Evolutionary conservation across 2,888 invertebrate genomes (phyloP), one percentile per base, ranked within the genome.

Genomic region (Seira sanloemensis): DNA sequence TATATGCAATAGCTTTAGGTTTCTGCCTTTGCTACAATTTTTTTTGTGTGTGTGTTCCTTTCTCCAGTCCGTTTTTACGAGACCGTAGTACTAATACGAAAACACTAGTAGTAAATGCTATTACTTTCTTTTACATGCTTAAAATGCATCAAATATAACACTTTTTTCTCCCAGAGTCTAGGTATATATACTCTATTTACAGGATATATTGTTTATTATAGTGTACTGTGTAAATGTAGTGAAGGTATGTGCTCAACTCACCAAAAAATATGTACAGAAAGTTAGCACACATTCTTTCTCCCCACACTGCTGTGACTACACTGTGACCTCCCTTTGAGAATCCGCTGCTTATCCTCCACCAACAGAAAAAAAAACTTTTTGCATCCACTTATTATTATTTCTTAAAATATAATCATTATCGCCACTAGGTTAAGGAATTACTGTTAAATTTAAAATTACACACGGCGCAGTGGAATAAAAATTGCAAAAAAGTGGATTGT

Each of bases 321-420:
- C 84, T 84, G 84, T 84, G 84, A 84, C 84, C 84, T 84, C 84
- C 84, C 84, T 84, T 84, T 84, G 77, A 77, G 84, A 78, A 84
- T 84, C 78, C 69, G 84, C 78, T 84, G 84, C 84, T 84, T 84
- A 84, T 84, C 84, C 78, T 78, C 84, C 84, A 78, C 78, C 78
- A 74, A 76, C 2, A 18, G 18, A 25, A 16, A 23, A 25, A 72
- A 54, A 72, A 72, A 24, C 76, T 46, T 76, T 82, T 73, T 81
- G 46, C 75, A 75, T 37, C 76, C 71, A 74, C 80, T 37, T 37
- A 37, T 37, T 62, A 79, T 69, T 74, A 4, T 75, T 37, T 77
- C 78, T 78, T 78, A 78, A 78, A 78, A 78, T 73, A 78, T 25
- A 78, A 78, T 78, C 67, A 84, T 84, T 75, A 37, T 12, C 12